These are phyloP conservation scores for Pseudocheirus occidentalis DNA, from an alignment of 2,797 vertebrate species.

Conservation along the genomic window DNA sequence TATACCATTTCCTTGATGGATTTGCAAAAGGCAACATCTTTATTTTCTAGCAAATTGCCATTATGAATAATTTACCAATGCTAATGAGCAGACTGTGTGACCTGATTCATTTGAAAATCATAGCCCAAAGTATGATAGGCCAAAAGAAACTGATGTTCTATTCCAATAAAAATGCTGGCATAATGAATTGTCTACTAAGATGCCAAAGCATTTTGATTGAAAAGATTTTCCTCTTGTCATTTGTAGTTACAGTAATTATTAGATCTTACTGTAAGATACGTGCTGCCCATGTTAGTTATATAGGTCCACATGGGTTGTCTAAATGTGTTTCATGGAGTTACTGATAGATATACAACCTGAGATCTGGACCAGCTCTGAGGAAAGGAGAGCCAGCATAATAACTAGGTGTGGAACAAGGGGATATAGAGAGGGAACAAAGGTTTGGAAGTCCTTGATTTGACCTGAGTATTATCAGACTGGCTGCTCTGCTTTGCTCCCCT, in stretches of 20 bases:
- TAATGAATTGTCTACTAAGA: background rate
- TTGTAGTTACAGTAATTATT: background rate
- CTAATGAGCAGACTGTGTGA: background rate
- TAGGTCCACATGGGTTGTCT: background rate
- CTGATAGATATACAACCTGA: background rate
- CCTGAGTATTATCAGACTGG: background rate
- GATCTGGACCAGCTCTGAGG: background rate
- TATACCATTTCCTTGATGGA: background rate
- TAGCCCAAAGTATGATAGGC: background rate
- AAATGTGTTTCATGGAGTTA: background rate
- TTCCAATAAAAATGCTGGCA: background rate
- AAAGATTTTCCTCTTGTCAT: background rate
- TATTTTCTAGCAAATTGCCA: slow-evolving; percentile 4
- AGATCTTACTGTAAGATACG: background rate
- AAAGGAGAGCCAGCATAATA: background rate
- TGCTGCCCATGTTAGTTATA: background rate
- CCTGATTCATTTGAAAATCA: background rate
- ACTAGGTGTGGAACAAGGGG: background rate
- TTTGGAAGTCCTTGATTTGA: background rate
- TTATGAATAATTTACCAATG: background rate
- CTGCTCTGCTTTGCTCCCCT: background rate
- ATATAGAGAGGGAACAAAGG: background rate
- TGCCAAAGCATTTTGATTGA: background rate
- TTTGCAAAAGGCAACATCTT: background rate
- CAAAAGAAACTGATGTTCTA: background rate